Evolutionary conservation across 2,888 invertebrate genomes (phyloP).

Genomic region (Campoplex nolae): DNA sequence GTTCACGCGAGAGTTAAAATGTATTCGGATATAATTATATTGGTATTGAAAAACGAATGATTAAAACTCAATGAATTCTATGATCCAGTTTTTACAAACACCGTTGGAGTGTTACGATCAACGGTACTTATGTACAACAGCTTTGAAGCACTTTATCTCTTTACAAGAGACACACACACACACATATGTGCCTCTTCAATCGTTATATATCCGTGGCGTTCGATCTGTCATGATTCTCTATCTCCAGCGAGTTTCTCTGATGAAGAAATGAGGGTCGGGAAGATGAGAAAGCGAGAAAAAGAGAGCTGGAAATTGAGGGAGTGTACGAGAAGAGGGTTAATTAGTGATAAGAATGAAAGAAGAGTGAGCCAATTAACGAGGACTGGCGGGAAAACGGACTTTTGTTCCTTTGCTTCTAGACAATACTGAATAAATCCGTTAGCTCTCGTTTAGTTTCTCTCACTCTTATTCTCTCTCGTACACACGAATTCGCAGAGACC

Average conservation of each 20-base stretch:
- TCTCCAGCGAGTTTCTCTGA: conserved; percentile 2
- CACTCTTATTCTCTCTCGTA: conserved; percentile 3
- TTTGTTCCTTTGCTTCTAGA: conserved; percentile 54
- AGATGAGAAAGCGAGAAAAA: conserved; percentile 11
- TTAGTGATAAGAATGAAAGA: conserved; percentile 51
- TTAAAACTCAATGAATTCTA: neutral
- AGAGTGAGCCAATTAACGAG: conserved; percentile 58
- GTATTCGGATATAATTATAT: neutral
- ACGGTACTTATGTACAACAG: conserved; percentile 79
- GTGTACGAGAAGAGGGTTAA: conserved; percentile 43
- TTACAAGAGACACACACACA: conserved; percentile 17
- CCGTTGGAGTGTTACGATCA: conserved; percentile 71
- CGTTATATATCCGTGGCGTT: conserved; percentile 45
- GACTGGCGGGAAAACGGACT: conserved; percentile 49
- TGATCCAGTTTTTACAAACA: neutral
- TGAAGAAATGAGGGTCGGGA: neutral
- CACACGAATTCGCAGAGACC: neutral
- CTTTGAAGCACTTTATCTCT: conserved; percentile 73
- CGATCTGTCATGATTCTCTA: conserved; percentile 51
- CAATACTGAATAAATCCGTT: conserved; percentile 58
- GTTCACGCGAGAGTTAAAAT: too few species aligned
- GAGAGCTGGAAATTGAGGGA: conserved; percentile 13
- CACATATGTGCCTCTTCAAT: conserved; percentile 10
- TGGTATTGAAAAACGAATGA: neutral
- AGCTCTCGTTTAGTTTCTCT: neutral